Base-by-base conservation (phyloP, 2,113 vertebrate genomes). In the Axis porcinus region DNA sequence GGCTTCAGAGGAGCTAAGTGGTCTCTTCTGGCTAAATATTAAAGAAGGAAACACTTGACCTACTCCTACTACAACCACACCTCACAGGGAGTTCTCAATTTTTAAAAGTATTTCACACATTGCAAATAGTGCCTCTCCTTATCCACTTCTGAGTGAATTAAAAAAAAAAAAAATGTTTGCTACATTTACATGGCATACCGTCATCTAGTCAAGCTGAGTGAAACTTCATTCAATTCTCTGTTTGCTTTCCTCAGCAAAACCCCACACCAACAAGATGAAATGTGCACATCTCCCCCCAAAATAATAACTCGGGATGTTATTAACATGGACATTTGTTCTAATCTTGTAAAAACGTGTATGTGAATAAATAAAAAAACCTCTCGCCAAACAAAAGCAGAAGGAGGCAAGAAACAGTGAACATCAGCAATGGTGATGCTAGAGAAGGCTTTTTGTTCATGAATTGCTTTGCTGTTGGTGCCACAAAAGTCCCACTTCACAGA, bases 401-500 rank as follows among this genome's bases (percentile, higher is more conserved):
- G 33, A 91, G 57, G 23, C 33, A 15, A 81, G 43, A 57, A 64
- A 91, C 14, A 78, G 87, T 47, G 57, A 62, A 57, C 1, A 45
- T 19, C 81, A 83, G 36, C 78, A n/a, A 36, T 16, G 40, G 30
- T 6, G 2, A 50, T 12, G 27, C 74, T 57, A 92, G 52, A 81
- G 64, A 67, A 58, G n/a, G 74, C 23, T 92, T 92, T 81, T 79
- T 81, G 90, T 52, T 84, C 79, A 55, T 55, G 58, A 91, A 95
- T 85, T 4, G 4, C 86, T 96, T 43, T 64, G 30, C 90, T 91
- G 98, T 79, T 88, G 84, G 43, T 27, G 86, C 82, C 2, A 33
- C 83, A 97, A 87, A 98, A 96, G 95, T 95, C 87, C 95, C 64
- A 57, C 91, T 98, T 98, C 97, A 92, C 33, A 98, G 95, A 98